Evolutionary conservation across 2,797 vertebrate genomes (phyloP).

Genomic region (Pristis pectinata): DNA sequence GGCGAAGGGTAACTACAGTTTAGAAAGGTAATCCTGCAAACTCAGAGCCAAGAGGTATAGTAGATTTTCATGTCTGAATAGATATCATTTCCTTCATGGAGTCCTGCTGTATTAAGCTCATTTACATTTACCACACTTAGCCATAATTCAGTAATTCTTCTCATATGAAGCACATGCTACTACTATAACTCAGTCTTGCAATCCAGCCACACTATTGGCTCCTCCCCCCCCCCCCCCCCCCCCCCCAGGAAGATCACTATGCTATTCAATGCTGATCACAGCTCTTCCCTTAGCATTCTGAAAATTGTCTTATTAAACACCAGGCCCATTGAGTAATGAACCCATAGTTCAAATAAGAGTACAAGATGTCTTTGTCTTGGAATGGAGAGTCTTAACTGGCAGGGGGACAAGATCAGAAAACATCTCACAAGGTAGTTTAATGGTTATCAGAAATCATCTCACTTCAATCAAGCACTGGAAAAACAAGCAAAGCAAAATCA

Average conservation of each 20-base stretch:
- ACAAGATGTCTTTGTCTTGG: not conserved
- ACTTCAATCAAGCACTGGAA: not conserved
- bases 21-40: not conserved
- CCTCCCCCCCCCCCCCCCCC: slow-evolving; percentile 15
- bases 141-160: not conserved
- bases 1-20: not conserved
- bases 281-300: not conserved
- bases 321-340: not conserved
- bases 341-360: not conserved
- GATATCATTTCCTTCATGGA: not conserved
- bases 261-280: not conserved
- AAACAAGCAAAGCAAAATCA: not conserved
- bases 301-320: not conserved
- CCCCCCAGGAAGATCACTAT: not conserved
- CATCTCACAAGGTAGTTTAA: not conserved
- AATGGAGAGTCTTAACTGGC: not conserved
- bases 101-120: not conserved
- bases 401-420: not conserved
- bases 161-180: not conserved
- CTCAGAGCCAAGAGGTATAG: no score
- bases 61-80: not conserved
- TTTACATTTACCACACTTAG: not conserved
- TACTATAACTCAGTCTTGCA: not conserved
- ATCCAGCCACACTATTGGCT: not conserved
- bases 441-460: not conserved